Evolutionary conservation across 2,797 vertebrate species (phyloP).

Genomic region (Labeo calbasu): DNA sequence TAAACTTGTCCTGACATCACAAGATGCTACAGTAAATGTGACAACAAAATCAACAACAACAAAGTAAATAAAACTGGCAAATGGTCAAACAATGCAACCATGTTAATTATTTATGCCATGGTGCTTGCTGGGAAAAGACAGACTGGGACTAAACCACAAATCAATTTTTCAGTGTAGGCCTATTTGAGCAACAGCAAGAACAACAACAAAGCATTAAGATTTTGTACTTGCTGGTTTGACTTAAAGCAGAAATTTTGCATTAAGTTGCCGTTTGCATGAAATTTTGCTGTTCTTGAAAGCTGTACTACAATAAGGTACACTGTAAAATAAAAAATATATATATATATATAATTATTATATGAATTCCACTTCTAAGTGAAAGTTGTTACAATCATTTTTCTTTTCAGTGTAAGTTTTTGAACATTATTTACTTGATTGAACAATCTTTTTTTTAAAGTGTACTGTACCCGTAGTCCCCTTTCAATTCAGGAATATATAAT

Average conservation of each 20-base stretch:
- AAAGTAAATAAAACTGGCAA: not conserved
- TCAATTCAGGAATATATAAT: constrained; percentile 5
- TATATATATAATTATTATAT: no score
- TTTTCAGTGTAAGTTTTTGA: not conserved
- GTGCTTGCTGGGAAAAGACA: not conserved
- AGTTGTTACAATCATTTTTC: not conserved
- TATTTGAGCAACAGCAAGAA: not conserved
- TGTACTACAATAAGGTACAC: not conserved
- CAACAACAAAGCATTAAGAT: not conserved
- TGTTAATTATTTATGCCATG: not conserved
- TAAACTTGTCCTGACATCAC: not conserved
- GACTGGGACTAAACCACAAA: not conserved
- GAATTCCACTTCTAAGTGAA: not conserved
- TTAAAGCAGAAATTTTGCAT: not conserved
- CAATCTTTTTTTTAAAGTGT: not conserved
- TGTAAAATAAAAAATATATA: no score
- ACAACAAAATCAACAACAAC: not conserved
- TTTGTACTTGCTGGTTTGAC: not conserved
- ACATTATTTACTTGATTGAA: not conserved
- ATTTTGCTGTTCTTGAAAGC: no score
- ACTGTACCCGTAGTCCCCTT: not conserved
- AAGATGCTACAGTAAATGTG: no score
- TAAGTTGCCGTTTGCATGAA: no score
- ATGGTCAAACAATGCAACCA: not conserved
- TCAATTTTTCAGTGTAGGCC: not conserved